Conservation (phyloP, 2,797 vertebrate species). For the Malurus splendens region DNA sequence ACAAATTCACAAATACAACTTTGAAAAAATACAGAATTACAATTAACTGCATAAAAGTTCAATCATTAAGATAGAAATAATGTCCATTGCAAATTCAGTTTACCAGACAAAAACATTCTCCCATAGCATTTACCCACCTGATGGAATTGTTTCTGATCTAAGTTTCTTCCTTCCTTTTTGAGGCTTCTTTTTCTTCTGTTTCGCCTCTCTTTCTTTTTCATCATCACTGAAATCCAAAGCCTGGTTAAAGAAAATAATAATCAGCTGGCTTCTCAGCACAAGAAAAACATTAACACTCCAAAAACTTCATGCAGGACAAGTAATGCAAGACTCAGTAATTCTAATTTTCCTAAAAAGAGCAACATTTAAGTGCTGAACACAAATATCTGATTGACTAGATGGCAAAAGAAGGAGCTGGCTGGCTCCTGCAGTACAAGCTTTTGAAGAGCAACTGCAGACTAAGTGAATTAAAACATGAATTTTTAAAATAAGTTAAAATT, state of each 20-base stretch:
- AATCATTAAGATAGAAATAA: background rate
- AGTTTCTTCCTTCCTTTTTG: slow-evolving; percentile 71
- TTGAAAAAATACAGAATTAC: background rate
- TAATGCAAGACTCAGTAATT: background rate
- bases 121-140: slow-evolving; percentile 47
- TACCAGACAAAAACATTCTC: background rate
- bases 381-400: background rate
- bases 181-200: slow-evolving; percentile 72
- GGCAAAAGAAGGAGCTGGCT: background rate
- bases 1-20: background rate
- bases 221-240: slow-evolving; percentile 92
- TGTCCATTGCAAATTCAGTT: background rate
- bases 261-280: background rate
- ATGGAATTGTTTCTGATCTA: slow-evolving; percentile 33
- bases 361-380: background rate
- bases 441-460: background rate
- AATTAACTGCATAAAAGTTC: background rate
- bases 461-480: background rate
- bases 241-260: slow-evolving; percentile 52
- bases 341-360: background rate
- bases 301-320: background rate
- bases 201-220: slow-evolving; percentile 83
- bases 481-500: background rate
- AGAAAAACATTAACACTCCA: background rate
- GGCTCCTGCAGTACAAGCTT: background rate